Percentiles rank a stretch among this genome's conserved stretches.
phyloP scores from a whole-genome alignment of 92 coral and sea anemone genomes.

The Phenganax stokvisi region DNA sequence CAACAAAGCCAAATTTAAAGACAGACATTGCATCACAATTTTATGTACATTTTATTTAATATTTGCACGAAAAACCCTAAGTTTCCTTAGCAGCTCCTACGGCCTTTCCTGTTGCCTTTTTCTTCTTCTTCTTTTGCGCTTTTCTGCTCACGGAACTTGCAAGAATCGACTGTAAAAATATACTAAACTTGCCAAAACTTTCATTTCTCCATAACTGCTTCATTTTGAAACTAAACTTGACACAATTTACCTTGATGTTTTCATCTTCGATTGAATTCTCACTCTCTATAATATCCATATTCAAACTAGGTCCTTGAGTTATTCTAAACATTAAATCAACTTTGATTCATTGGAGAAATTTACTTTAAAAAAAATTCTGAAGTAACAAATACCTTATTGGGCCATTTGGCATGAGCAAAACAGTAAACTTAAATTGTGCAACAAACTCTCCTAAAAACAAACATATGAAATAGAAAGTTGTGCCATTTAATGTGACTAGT shows the following conservation, averaged over 20 bases:
- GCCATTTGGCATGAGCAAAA: constrained; percentile 90
- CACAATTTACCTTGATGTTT: constrained; percentile 63
- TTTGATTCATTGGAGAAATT: not conserved
- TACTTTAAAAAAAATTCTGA: not conserved
- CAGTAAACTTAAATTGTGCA: constrained; percentile 93
- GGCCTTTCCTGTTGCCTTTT: constrained; percentile 73
- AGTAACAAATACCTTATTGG: constrained; percentile 58
- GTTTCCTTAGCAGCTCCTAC: constrained; percentile 44
- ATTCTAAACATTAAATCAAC: constrained; percentile 50
- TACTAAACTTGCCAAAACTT: too few relatives aligned
- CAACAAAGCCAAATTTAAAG: too few relatives aligned
- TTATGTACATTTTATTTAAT: constrained; percentile 42
- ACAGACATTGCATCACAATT: not conserved
- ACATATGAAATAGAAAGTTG: not conserved
- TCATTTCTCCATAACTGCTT: not conserved
- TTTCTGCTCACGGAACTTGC: constrained; percentile 82
- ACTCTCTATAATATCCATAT: constrained; percentile 68
- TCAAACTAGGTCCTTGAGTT: constrained; percentile 88
- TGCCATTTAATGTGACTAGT: not conserved
- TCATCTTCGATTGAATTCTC: constrained; percentile 87
- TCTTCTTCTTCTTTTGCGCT: constrained; percentile 90
- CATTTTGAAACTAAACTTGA: not conserved
- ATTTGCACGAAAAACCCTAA: constrained; percentile 30
- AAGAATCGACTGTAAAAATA: constrained; percentile 59
- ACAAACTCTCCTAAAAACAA: constrained; percentile 73